phyloP scores from a whole-genome alignment of 2,888 invertebrate species.

The Spilosoma lubricipeda region DNA sequence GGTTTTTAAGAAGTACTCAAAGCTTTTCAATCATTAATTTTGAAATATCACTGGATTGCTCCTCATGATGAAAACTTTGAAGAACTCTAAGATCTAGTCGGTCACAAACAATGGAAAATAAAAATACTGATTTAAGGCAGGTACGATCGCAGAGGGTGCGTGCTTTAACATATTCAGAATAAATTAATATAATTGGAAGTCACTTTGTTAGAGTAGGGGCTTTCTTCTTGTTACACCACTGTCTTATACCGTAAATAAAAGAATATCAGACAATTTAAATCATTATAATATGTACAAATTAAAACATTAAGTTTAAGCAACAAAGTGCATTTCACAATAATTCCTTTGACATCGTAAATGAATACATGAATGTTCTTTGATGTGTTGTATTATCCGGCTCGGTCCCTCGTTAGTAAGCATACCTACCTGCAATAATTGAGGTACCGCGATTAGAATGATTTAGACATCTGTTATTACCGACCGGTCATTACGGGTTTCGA shows the following conservation, averaged over 20 bases:
- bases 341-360: conserved; percentile 11
- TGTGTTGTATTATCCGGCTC: conserved; percentile 8
- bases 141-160: background rate
- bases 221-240: background rate
- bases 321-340: background rate
- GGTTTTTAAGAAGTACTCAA: too few species aligned
- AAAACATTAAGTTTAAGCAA: background rate
- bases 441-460: conserved; percentile 10
- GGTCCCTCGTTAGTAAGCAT: conserved; percentile 15
- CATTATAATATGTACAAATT: background rate
- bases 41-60: background rate
- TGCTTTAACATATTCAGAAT: background rate
- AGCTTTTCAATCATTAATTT: background rate
- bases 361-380: conserved; percentile 12
- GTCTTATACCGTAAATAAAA: background rate
- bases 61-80: background rate
- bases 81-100: background rate
- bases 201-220: background rate
- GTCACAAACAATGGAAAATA: background rate
- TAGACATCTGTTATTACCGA: conserved; percentile 15
- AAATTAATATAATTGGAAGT: background rate
- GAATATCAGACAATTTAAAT: background rate
- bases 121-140: background rate
- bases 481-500: conserved; percentile 4
- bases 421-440: conserved; percentile 13